A percentile compares a stretch with the other conserved stretches of the same genome.
These are phyloP conservation scores for Parthenolecanium corni DNA, from an alignment of 2,888 invertebrate genomes.

Conservation along the genomic window DNA sequence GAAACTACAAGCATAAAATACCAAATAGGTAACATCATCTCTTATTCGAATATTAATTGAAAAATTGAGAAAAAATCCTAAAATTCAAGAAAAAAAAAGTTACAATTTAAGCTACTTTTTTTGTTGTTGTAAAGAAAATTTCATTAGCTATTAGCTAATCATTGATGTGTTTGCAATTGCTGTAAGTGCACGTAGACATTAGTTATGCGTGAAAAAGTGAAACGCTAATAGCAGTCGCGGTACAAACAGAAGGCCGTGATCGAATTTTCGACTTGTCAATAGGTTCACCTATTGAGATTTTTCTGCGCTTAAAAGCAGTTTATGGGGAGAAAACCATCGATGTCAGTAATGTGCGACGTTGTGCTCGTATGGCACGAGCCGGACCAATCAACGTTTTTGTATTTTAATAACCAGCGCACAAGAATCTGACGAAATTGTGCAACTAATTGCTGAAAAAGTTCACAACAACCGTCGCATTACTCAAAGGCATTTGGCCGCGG, in stretches of 20 bases:
- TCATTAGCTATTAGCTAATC: background rate
- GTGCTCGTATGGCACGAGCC: background rate
- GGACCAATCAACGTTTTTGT: background rate
- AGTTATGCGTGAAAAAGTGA: background rate
- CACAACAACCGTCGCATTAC: background rate
- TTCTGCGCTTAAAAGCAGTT: background rate
- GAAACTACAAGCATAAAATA: too few relatives aligned
- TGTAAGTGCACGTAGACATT: too few relatives aligned
- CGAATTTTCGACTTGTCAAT: background rate
- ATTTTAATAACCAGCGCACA: background rate
- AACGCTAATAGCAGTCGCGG: background rate
- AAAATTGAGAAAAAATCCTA: too few relatives aligned
- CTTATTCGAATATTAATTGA: too few relatives aligned
- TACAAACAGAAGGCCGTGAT: background rate
- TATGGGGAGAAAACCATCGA: too few relatives aligned
- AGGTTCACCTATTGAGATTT: background rate
- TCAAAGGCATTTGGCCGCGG: too few relatives aligned
- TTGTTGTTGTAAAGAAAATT: background rate
- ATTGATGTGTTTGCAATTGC: background rate
- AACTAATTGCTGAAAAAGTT: too few relatives aligned
- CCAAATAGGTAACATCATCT: too few relatives aligned
- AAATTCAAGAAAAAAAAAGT: too few relatives aligned
- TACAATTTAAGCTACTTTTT: background rate
- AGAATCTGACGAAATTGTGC: background rate
- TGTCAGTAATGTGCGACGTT: background rate